phyloP scores from a whole-genome alignment of 1,140 invertebrate species.

The Meloidogyne floridensis region DNA sequence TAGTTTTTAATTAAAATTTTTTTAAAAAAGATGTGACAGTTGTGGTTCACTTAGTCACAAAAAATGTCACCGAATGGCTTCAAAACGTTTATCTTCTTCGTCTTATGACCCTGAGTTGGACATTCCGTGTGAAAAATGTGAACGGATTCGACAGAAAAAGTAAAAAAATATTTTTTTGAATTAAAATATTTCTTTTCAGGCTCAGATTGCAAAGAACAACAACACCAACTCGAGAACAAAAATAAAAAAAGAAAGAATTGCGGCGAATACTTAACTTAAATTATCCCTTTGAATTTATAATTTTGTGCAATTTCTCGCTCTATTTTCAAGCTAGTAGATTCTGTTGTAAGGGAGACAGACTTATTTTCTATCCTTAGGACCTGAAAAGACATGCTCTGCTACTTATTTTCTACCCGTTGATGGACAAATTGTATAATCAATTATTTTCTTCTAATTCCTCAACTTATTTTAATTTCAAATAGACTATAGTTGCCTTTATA shows the following conservation, averaged over 20 bases:
- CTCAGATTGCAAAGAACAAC: not conserved
- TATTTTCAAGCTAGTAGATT: too few relatives aligned
- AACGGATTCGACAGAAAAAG: constrained; percentile 40
- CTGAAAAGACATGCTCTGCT: too few relatives aligned
- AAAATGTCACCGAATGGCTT: constrained; percentile 38
- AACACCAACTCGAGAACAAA: not conserved
- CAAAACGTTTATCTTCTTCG: not conserved
- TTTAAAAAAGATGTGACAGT: constrained; percentile 32
- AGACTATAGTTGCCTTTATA: too few relatives aligned
- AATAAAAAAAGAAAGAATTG: not conserved
- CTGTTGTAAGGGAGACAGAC: too few relatives aligned
- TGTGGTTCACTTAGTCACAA: constrained; percentile 41
- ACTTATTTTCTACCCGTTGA: too few relatives aligned
- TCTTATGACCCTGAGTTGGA: not conserved
- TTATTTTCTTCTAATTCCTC: too few relatives aligned
- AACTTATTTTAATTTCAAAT: too few relatives aligned
- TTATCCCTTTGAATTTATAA: too few relatives aligned
- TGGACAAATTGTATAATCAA: too few relatives aligned
- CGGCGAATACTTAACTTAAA: not conserved
- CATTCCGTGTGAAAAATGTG: constrained; percentile 38
- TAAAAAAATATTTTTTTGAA: not conserved
- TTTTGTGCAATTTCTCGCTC: too few relatives aligned
- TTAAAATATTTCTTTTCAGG: not conserved
- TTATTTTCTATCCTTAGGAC: too few relatives aligned
- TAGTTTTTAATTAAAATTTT: not conserved